Evolutionary conservation across 2,797 vertebrate genomes (phyloP).

Genomic region (Vireo griseus): DNA sequence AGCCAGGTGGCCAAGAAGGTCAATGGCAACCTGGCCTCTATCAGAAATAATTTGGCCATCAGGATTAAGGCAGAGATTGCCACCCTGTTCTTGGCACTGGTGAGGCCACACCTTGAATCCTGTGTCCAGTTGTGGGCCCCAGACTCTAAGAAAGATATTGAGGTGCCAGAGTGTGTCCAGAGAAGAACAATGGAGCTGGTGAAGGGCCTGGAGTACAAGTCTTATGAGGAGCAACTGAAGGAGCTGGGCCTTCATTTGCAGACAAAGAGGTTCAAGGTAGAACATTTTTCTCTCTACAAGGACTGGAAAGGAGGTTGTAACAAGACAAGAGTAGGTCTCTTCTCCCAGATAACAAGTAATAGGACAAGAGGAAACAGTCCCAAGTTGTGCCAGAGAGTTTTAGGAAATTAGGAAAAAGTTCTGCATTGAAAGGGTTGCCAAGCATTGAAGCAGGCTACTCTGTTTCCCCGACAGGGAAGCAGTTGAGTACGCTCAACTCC

Average conservation of each 20-base stretch:
- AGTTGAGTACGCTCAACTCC: not conserved
- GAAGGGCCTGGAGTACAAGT: no score
- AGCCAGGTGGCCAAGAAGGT: no score
- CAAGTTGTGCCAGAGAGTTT: not conserved
- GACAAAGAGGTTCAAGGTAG: not conserved
- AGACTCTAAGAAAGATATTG: rapidly evolving
- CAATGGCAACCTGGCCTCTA: not conserved
- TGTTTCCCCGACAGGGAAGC: not conserved
- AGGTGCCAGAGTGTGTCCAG: not conserved
- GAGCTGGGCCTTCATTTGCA: not conserved
- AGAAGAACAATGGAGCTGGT: not conserved
- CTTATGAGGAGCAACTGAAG: not conserved
- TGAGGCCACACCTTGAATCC: not conserved
- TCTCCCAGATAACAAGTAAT: not conserved
- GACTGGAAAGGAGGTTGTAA: not conserved
- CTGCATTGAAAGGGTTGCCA: not conserved
- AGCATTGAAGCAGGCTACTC: not conserved
- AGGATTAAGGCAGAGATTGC: not conserved
- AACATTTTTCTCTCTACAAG: not conserved
- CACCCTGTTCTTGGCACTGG: not conserved
- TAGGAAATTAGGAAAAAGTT: not conserved
- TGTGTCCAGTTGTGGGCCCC: not conserved
- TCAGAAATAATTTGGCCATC: not conserved
- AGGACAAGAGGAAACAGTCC: not conserved
- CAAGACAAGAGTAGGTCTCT: not conserved